Conservation (phyloP, 2,113 vertebrate species). For the Callaeas wilsoni region DNA sequence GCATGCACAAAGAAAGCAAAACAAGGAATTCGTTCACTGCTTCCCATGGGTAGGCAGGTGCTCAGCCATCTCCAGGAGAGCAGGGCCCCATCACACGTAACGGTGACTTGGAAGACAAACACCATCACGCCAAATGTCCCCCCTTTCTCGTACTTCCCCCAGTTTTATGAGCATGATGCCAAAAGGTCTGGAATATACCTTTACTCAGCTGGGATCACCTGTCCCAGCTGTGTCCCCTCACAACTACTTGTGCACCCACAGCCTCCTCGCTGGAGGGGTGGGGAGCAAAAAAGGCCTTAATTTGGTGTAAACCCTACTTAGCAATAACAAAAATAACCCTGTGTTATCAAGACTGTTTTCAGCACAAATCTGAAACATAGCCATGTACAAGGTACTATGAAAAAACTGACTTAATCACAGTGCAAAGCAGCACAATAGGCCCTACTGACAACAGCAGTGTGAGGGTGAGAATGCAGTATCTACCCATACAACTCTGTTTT, state of each 20-base stretch:
- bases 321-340: background rate
- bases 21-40: accelerated
- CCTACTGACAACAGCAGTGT: background rate
- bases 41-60: background rate
- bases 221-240: background rate
- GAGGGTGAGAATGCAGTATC: background rate
- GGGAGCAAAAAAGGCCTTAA: background rate
- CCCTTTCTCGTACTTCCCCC: background rate
- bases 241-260: background rate
- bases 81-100: accelerated
- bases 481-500: background rate
- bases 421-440: background rate
- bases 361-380: background rate
- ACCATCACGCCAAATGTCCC: accelerated
- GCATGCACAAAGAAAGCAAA: accelerated
- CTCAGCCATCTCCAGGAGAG: background rate
- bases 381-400: background rate
- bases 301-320: background rate
- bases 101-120: background rate
- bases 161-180: background rate
- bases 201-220: background rate
- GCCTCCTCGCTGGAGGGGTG: accelerated
- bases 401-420: background rate
- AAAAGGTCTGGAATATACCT: background rate
- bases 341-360: background rate